A percentile compares a stretch with the other conserved stretches of the same genome.
These are phyloP conservation scores for Itoplectis maculator DNA, from an alignment of 2,888 invertebrate genomes.

Conservation along the genomic window DNA sequence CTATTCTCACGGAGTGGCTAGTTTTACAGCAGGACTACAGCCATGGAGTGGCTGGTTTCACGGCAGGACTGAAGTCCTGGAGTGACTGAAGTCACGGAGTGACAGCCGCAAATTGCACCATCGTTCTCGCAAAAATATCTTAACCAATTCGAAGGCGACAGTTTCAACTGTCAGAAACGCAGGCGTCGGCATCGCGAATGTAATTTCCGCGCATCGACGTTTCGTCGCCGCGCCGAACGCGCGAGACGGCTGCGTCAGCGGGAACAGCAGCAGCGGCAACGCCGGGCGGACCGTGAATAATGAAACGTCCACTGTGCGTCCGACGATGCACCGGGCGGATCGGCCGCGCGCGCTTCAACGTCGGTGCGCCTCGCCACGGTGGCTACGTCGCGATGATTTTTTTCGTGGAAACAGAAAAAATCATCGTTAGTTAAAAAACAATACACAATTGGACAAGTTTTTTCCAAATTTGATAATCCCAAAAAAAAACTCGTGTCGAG, in stretches of 20 bases:
- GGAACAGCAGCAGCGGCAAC: slow-evolving; percentile 39
- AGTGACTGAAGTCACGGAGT: no score
- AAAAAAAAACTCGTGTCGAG: background rate
- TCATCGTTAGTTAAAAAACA: no score
- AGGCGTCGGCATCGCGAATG: slow-evolving; percentile 35
- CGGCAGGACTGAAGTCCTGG: no score
- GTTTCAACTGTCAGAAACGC: background rate
- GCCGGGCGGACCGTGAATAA: slow-evolving; percentile 57
- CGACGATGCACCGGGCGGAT: slow-evolving; percentile 34
- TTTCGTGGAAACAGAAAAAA: no score
- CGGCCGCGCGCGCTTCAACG: slow-evolving; percentile 10
- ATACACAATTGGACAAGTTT: no score
- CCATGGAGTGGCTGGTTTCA: no score
- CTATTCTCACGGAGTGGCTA: no score
- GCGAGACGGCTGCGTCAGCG: slow-evolving; percentile 38
- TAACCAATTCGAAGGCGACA: background rate
- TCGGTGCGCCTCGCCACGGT: slow-evolving; percentile 12
- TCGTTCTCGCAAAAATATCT: background rate
- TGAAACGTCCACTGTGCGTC: slow-evolving; percentile 49
- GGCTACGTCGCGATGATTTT: no score
- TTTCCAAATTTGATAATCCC: slow-evolving; percentile 13
- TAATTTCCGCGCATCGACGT: slow-evolving; percentile 59
- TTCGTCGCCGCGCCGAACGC: slow-evolving; percentile 30
- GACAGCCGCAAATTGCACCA: background rate
- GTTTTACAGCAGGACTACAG: no score